phyloP scores from a whole-genome alignment of 2,113 vertebrate species.

The Brienomyrus longianalis region DNA sequence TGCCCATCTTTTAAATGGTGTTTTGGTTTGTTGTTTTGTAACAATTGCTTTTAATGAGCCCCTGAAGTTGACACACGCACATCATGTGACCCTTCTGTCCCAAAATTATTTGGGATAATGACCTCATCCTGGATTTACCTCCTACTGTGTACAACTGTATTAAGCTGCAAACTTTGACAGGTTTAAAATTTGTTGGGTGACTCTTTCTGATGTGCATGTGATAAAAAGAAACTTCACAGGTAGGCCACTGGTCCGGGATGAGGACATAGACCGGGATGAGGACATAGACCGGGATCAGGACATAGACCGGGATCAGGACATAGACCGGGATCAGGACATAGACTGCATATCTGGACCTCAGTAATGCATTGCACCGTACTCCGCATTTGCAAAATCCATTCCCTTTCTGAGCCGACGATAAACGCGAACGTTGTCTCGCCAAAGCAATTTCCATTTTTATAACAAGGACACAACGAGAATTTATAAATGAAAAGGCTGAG shows the following conservation, averaged over 20 bases:
- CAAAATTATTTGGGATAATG: too few relatives aligned
- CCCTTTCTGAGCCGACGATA: not conserved
- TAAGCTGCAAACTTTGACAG: not conserved
- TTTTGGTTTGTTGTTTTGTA: not conserved
- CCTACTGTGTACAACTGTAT: not conserved
- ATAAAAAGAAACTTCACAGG: not conserved
- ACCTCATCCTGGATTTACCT: too few relatives aligned
- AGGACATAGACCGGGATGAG: too few relatives aligned
- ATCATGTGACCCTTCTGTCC: too few relatives aligned
- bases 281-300: not conserved
- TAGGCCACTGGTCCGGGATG: not conserved
- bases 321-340: not conserved
- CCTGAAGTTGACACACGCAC: not conserved
- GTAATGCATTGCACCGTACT: not conserved
- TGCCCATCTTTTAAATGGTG: not conserved
- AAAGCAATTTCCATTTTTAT: not conserved
- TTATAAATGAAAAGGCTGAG: not conserved
- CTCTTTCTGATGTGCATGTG: too few relatives aligned
- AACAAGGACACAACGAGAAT: not conserved
- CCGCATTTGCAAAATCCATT: not conserved
- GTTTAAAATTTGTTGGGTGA: not conserved
- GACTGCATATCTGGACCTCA: not conserved
- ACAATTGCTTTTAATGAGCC: not conserved
- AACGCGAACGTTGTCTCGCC: not conserved
- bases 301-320: too few relatives aligned